Percentiles rank a stretch among this genome's conserved stretches.
These are phyloP conservation scores for Cynopterus sphinx DNA, from an alignment of 2,797 vertebrate genomes.

Conservation along the genomic window DNA sequence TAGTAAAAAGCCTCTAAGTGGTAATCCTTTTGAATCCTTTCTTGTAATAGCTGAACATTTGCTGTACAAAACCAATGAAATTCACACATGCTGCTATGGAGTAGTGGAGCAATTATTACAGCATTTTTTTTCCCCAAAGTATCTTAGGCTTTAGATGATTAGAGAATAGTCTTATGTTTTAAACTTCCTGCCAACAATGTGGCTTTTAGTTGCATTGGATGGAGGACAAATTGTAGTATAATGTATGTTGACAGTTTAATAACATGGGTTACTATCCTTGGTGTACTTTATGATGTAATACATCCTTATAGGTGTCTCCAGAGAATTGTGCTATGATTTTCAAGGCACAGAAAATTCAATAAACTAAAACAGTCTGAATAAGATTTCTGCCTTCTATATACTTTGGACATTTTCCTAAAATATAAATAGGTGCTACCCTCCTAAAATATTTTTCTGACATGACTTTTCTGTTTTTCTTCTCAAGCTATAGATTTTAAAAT, in stretches of 20 bases:
- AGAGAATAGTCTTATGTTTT: constrained; percentile 82
- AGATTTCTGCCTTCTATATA: constrained; percentile 83
- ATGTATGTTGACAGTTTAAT: constrained; percentile 88
- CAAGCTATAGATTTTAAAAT: constrained; percentile 70
- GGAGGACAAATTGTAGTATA: constrained; percentile 85
- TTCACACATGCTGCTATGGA: constrained; percentile 76
- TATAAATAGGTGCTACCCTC: constrained; percentile 83
- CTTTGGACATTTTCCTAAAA: constrained; percentile 85
- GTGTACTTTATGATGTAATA: constrained; percentile 88
- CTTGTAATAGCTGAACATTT: constrained; percentile 75
- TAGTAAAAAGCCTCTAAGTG: constrained; percentile 79
- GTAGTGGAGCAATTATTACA: constrained; percentile 77
- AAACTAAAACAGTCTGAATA: constrained; percentile 80
- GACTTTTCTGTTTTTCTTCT: constrained; percentile 82
- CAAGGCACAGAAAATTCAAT: constrained; percentile 83
- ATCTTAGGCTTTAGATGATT: constrained; percentile 82
- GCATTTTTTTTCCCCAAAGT: constrained; percentile 80
- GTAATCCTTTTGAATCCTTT: constrained; percentile 80
- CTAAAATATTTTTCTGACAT: constrained; percentile 82
- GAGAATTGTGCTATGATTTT: constrained; percentile 82
- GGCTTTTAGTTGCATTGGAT: constrained; percentile 79
- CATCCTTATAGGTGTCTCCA: constrained; percentile 82
- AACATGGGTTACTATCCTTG: constrained; percentile 85
- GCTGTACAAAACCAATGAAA: constrained; percentile 81
- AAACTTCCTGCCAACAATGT: constrained; percentile 83